These are phyloP conservation scores for Apamea crenata DNA, from an alignment of 2,888 invertebrate genomes.

Conservation along the genomic window DNA sequence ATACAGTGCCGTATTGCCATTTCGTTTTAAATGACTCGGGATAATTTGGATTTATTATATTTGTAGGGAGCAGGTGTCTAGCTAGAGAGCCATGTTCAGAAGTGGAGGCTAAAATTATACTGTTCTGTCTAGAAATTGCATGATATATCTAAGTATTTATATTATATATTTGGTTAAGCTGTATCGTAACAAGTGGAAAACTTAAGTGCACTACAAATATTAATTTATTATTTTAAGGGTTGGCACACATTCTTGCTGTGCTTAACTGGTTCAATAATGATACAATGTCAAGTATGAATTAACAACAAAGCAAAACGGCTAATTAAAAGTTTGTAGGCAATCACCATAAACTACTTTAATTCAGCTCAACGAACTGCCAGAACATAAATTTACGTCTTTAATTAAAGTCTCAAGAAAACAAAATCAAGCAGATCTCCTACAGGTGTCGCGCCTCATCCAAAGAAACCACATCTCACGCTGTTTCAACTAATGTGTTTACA, in stretches of 20 bases:
- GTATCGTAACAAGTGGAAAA: not conserved
- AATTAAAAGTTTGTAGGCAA: constrained; percentile 39
- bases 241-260: not conserved
- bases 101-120: not conserved
- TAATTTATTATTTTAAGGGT: not conserved
- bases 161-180: not conserved
- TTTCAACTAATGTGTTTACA: constrained; percentile 86
- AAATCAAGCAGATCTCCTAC: constrained; percentile 68
- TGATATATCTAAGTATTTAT: not conserved
- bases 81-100: no score
- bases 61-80: constrained; percentile 29
- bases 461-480: constrained; percentile 76
- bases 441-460: constrained; percentile 83
- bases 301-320: not conserved
- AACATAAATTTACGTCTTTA: constrained; percentile 55
- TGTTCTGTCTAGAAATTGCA: no score
- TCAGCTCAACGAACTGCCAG: constrained; percentile 34
- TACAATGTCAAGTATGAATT: not conserved
- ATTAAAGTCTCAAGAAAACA: constrained; percentile 64
- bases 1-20: constrained; percentile 51
- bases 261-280: not conserved
- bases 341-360: constrained; percentile 26
- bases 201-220: no score
- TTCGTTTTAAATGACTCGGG: constrained; percentile 61
- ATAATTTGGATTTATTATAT: constrained; percentile 51